Base-by-base conservation (phyloP, 2,797 vertebrate genomes). In the Neosilurus hyrtlii region DNA sequence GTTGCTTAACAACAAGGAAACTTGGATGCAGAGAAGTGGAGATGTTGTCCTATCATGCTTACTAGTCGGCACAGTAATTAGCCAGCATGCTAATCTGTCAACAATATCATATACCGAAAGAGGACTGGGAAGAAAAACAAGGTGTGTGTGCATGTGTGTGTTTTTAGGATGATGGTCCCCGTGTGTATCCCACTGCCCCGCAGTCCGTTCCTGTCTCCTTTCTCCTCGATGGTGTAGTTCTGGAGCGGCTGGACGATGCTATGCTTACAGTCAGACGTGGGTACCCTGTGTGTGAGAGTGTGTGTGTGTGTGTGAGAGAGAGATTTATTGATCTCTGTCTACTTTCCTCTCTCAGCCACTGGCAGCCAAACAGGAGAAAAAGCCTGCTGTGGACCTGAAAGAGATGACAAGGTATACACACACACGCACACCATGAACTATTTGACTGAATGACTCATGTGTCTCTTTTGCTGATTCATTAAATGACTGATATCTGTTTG, bases 141-240 rank as follows among this genome's bases (percentile, higher is more conserved):
- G 0, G 4, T 70, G 57, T 61, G 26, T 72, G 57, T 63, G 63
- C 59, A 18, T 73, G 9, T 74, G 52, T 26, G 51, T 84, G 26
- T 86, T 66, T 77, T 57, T 86, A 99, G 97, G 97, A 99, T 82
- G 97, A 99, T 43, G 91, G 93, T 9, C 96, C 96, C 9, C 94
- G 88, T 67, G 89, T 98, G 61, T 99, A 98, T 86, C 95, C 96
- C 0, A 97, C 97, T 0, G 95, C 97, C 77, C 96, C 97, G 6
- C 96, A 95, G 73, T 91, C 97, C 0, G 79, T 96, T 61, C 97
- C 97, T 16, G 88, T 96, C 87, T 95, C 93, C 20, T 89, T 99
- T 84, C 89, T 94, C 15, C 78, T 98, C 75, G 95, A 97, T 57
- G 93, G 94, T 9, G 1, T 98, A 4, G 66, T 96, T 37, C 89